Evolutionary conservation across 64 coral and sea anemone genomes (phyloP).

Genomic region (Porites lutea): DNA sequence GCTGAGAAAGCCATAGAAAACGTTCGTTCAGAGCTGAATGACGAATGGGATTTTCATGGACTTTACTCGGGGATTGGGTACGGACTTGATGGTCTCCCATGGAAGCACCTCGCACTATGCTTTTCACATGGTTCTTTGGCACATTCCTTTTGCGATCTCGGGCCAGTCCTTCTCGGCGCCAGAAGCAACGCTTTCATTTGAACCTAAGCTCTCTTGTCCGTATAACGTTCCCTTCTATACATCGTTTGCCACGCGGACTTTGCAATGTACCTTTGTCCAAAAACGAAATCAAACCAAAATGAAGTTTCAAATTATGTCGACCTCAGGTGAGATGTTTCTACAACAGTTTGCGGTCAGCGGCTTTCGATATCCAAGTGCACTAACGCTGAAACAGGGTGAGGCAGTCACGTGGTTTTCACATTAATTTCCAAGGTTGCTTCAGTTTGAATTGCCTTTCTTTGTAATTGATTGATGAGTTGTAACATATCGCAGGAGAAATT

Average conservation of each 20-base stretch:
- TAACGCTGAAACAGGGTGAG: constrained; percentile 6
- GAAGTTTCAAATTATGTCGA: constrained; percentile 33
- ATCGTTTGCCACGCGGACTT: constrained; percentile 14
- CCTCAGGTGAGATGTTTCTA: neutral
- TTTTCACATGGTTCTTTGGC: constrained; percentile 76
- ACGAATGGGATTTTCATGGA: constrained; percentile 80
- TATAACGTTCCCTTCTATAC: constrained; percentile 31
- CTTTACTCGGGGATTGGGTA: constrained; percentile 69
- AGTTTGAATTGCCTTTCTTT: too few species aligned
- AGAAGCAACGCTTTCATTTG: constrained; percentile 18
- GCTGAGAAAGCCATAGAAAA: constrained; percentile 73
- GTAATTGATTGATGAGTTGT: too few species aligned
- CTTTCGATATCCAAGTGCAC: neutral
- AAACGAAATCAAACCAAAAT: neutral
- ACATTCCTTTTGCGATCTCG: constrained; percentile 75
- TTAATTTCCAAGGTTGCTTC: too few species aligned
- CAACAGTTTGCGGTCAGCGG: constrained; percentile 36
- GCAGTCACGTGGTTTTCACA: neutral
- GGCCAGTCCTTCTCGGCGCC: constrained; percentile 70
- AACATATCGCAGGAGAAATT: too few species aligned
- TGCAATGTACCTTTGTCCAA: neutral
- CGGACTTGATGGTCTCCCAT: constrained; percentile 70
- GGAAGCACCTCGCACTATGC: constrained; percentile 72
- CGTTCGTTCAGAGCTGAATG: constrained; percentile 64
- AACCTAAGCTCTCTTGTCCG: constrained; percentile 14